phyloP scores from a whole-genome alignment of 2,797 vertebrate genomes.

The Champsocephalus gunnari region DNA sequence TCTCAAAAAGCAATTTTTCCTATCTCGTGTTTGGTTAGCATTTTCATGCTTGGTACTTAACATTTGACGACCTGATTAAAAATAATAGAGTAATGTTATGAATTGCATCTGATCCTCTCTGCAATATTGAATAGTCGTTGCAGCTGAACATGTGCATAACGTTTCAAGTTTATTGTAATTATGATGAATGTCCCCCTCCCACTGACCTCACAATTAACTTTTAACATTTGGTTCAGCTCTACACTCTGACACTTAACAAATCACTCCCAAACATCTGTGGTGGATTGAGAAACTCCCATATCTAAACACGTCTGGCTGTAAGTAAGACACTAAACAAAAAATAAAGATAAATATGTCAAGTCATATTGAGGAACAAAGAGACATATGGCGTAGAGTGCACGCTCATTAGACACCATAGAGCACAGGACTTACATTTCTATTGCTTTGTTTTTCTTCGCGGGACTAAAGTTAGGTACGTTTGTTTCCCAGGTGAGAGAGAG shows the following conservation, averaged over 20 bases:
- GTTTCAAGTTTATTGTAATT: neutral
- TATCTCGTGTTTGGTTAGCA: no score
- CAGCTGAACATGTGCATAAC: neutral
- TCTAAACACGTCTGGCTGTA: neutral
- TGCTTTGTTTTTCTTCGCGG: constrained; percentile 32
- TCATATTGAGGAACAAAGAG: constrained; percentile 10
- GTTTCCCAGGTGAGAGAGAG: constrained; percentile 37
- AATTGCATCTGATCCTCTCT: neutral
- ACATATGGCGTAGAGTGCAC: neutral
- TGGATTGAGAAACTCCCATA: neutral
- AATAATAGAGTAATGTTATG: no score
- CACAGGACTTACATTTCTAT: constrained; percentile 17
- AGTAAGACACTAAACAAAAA: neutral
- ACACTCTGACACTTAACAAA: neutral
- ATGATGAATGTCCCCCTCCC: no score
- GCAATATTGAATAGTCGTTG: neutral
- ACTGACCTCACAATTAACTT: neutral
- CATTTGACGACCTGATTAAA: no score
- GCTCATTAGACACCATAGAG: constrained; percentile 32
- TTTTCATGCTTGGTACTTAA: no score
- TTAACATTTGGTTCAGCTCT: neutral
- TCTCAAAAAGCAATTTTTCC: no score
- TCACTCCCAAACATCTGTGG: neutral
- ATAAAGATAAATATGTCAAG: constrained; percentile 16
- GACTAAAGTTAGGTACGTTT: constrained; percentile 40